Percentiles rank a stretch among this genome's conserved stretches.
These are phyloP conservation scores for Hippocampus abdominalis DNA, from an alignment of 2,113 vertebrate species.

Conservation along the genomic window DNA sequence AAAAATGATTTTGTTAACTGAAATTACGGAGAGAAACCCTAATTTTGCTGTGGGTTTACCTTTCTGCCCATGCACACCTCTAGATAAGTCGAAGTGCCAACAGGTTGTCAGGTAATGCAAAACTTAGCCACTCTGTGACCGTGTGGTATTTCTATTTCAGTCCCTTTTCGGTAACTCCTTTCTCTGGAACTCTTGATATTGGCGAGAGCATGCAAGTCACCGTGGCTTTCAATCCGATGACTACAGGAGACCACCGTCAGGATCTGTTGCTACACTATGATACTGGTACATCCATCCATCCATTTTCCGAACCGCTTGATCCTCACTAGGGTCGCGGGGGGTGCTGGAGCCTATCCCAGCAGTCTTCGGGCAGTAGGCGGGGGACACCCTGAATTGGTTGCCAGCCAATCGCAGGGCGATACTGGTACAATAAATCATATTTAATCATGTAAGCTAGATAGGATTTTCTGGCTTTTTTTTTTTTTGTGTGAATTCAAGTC, in stretches of 20 bases:
- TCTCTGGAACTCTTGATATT: slow-evolving; percentile 67
- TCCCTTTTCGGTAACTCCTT: slow-evolving; percentile 78
- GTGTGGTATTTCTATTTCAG: slow-evolving; percentile 54
- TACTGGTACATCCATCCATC: too few species aligned
- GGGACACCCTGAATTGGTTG: too few species aligned
- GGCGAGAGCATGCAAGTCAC: slow-evolving; percentile 76
- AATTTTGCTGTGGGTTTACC: background rate
- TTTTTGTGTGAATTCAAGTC: background rate
- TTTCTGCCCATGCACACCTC: background rate
- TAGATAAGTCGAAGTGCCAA: background rate
- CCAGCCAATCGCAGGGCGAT: too few species aligned
- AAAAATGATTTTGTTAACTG: background rate
- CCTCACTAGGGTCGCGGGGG: too few species aligned
- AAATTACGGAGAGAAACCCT: background rate
- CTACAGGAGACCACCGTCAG: slow-evolving; percentile 63
- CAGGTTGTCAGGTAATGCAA: background rate
- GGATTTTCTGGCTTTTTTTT: background rate
- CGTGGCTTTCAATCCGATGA: slow-evolving; percentile 76
- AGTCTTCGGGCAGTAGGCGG: too few species aligned
- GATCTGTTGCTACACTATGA: slow-evolving; percentile 77
- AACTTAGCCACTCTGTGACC: background rate
- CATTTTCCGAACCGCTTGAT: too few species aligned
- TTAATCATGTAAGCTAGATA: background rate
- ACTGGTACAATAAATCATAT: slow-evolving; percentile 39
- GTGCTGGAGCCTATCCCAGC: too few species aligned